These are phyloP conservation scores for Octomys mimax DNA, from an alignment of 2,797 vertebrate species.

Conservation along the genomic window DNA sequence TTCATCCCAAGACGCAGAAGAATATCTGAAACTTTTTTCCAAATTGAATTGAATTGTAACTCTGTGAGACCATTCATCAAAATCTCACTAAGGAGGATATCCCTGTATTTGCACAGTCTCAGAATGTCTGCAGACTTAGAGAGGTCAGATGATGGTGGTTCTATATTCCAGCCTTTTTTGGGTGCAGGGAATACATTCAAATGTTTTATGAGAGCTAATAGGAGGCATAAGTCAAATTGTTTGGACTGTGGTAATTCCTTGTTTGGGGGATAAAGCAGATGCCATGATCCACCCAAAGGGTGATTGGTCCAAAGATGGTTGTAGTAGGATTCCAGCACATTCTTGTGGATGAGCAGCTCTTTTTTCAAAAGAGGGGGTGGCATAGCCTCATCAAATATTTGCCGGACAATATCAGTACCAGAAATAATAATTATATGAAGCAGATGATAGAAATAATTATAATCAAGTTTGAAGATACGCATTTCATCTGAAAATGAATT, in stretches of 20 bases:
- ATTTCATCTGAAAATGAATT: constrained; percentile 85
- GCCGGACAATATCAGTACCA: constrained; percentile 84
- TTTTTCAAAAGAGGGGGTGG: constrained; percentile 83
- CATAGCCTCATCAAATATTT: constrained; percentile 85
- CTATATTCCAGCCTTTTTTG: constrained; percentile 82
- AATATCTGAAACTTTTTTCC: constrained; percentile 85
- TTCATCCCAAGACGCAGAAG: constrained; percentile 84
- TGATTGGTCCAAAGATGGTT: constrained; percentile 84
- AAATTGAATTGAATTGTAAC: constrained; percentile 83
- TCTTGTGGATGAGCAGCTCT: constrained; percentile 83
- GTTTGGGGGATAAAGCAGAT: constrained; percentile 84
- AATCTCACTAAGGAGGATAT: constrained; percentile 84
- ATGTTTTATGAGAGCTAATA: constrained; percentile 82
- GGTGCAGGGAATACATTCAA: constrained; percentile 84
- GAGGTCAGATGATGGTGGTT: constrained; percentile 82
- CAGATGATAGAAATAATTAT: constrained; percentile 85
- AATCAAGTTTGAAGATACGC: constrained; percentile 83
- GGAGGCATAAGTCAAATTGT: constrained; percentile 83
- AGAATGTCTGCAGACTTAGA: constrained; percentile 84
- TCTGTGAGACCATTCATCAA: constrained; percentile 85
- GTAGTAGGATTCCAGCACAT: constrained; percentile 83
- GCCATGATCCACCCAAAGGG: constrained; percentile 84
- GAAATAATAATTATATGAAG: constrained; percentile 86
- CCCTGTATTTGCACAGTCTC: constrained; percentile 83
- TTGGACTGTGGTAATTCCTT: constrained; percentile 83